Base-by-base conservation (phyloP, 2,113 vertebrate species). In the Malurus alboscapulatus region DNA sequence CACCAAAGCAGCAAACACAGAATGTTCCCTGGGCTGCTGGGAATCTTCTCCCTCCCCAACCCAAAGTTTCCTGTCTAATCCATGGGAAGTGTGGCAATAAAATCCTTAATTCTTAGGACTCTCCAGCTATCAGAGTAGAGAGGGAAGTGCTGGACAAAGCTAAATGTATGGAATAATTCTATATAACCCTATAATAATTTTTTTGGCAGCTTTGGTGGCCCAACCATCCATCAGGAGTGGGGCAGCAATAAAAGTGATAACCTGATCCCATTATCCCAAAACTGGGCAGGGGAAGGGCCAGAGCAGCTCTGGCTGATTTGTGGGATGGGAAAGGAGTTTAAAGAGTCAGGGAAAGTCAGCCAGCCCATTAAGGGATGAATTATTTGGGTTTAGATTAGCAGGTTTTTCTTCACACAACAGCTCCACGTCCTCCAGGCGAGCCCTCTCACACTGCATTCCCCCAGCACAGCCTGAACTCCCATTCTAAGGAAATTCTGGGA, bases 231-330 rank as follows among this genome's bases (percentile, higher is more conserved):
- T 76, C 68, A 74, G n/a, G 82, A 80, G 63, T 6, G 0, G 1
- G 9, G 77, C 66, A 53, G 88, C 82, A 75, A 57, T 72, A 84
- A 63, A 76, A 80, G 55, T 17, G 88, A 85, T 51, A 80, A 75
- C 75, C 72, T 71, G 83, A 27, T 75, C 77, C 92, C 40, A 53
- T 76, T 57, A 68, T 86, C 63, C 58, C 25, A 14, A 73, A 62
- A 45, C 83, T 90, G 90, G 30, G 69, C 36, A 32, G 59, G 32
- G 59, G 34, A 55, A 55, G 86, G 61, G 54, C 54, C 45, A 16
- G 45, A 22, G 26, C 0, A 59, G 67, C 74, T 44, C 29, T 0
- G 17, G 42, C 57, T 55, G 61, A 58, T 53, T 40, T 17, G 10
- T 38, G 50, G 71, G 15, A 29, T 25, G 29, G n/a, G 42, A 9